These are phyloP conservation scores for Aurelia sp. DNA, from an alignment of 30 jellyfish, hydroid and myxozoan species.

Conservation along the genomic window DNA sequence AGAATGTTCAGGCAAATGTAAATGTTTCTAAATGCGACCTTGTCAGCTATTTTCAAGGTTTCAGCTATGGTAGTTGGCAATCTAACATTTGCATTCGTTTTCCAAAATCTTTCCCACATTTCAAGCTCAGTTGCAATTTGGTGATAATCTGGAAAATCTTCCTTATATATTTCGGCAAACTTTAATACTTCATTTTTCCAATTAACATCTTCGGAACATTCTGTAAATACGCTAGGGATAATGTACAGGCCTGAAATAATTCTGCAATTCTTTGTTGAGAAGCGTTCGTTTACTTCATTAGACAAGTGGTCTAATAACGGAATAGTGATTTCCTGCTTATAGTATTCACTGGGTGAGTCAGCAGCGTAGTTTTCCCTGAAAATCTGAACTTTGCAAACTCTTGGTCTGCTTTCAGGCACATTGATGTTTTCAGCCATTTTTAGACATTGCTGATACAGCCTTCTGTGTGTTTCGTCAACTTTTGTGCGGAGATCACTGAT, in stretches of 20 bases:
- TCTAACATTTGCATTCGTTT: neutral
- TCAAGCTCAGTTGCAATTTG: conserved; percentile 28
- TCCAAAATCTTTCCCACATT: conserved; percentile 52
- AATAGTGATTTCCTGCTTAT: conserved; percentile 22
- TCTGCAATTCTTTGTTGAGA: neutral
- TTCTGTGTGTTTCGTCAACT: conserved; percentile 4
- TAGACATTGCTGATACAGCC: neutral
- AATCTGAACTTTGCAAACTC: conserved; percentile 14
- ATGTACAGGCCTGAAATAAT: conserved; percentile 24
- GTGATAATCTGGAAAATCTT: conserved; percentile 5
- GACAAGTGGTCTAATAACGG: conserved; percentile 36
- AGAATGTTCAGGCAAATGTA: conserved; percentile 47
- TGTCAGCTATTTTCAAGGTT: conserved; percentile 28
- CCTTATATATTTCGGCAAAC: conserved; percentile 9
- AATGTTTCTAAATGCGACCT: conserved; percentile 67
- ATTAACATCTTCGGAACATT: neutral
- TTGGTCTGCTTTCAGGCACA: conserved; percentile 22
- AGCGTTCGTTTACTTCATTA: conserved; percentile 36
- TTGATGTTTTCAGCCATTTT: conserved; percentile 21
- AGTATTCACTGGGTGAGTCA: conserved; percentile 28
- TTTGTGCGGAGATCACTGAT: conserved; percentile 1
- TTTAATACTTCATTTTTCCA: conserved; percentile 30
- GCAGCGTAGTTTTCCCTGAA: conserved; percentile 4
- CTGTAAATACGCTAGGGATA: conserved; percentile 19
- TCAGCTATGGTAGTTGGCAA: conserved; percentile 39